These are phyloP conservation scores for Procambarus virginalis DNA, from an alignment of 1,140 invertebrate species.

Conservation along the genomic window DNA sequence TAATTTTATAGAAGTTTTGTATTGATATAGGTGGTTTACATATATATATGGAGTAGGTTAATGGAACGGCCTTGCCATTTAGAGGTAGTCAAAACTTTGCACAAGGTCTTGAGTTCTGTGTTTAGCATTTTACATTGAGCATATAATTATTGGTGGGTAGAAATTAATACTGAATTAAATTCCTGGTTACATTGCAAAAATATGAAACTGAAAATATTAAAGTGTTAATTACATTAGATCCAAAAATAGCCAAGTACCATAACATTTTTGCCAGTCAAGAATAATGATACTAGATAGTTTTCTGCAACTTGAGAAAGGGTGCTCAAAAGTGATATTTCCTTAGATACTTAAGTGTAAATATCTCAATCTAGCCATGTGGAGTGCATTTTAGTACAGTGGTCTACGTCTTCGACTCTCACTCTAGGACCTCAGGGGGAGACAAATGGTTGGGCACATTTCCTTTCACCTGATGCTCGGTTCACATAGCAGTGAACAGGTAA, in stretches of 20 bases:
- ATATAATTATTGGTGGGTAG: not conserved
- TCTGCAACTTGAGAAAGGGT: not conserved
- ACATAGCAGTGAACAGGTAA: no score
- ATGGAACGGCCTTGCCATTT: not conserved
- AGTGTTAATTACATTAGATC: not conserved
- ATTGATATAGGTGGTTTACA: not conserved
- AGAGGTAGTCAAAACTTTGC: not conserved
- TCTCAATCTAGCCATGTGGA: not conserved
- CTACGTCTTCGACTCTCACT: no score
- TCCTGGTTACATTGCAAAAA: not conserved
- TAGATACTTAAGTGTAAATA: not conserved
- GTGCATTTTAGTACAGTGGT: not conserved
- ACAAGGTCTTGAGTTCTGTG: not conserved
- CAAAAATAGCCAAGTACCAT: not conserved
- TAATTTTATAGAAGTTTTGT: slow-evolving; percentile 13
- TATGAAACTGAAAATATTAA: not conserved
- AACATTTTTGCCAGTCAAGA: not conserved
- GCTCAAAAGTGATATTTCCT: slow-evolving; percentile 12
- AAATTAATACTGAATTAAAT: not conserved
- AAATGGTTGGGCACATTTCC: no score
- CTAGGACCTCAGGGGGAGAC: no score
- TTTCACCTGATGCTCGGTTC: no score
- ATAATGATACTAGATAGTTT: not conserved
- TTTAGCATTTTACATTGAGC: not conserved
- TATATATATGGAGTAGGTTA: not conserved